Percentiles rank a stretch among this genome's conserved stretches.
phyloP scores from a whole-genome alignment of 92 coral and sea anemone genomes.

The Bergia puertoricense region DNA sequence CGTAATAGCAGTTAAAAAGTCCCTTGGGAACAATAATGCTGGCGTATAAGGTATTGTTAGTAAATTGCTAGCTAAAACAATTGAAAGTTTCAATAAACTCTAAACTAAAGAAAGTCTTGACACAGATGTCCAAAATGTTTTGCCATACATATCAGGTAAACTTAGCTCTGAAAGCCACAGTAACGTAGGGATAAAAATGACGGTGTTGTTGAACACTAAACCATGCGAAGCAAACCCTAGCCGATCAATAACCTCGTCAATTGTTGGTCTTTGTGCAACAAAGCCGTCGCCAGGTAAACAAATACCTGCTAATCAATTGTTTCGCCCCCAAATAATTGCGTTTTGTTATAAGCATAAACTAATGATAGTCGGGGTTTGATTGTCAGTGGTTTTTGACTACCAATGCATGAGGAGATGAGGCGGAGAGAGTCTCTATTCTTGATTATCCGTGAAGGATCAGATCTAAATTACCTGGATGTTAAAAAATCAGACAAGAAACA shows the following conservation, averaged over 20 bases:
- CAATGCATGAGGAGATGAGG: background rate
- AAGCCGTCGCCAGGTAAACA: constrained; percentile 16
- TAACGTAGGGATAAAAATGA: background rate
- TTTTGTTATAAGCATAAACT: background rate
- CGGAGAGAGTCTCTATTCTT: constrained; percentile 24
- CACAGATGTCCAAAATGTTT: background rate
- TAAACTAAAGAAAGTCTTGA: background rate
- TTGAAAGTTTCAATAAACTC: background rate
- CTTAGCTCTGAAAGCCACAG: background rate
- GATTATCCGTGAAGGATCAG: constrained; percentile 33
- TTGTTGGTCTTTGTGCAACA: background rate
- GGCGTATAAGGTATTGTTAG: background rate
- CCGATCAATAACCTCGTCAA: background rate
- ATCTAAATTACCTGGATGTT: constrained; percentile 4
- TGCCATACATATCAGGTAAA: background rate
- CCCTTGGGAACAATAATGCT: background rate
- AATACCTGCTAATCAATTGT: constrained; percentile 27
- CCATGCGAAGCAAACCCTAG: background rate
- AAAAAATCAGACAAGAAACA: background rate
- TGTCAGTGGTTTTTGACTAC: background rate
- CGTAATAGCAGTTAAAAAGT: background rate
- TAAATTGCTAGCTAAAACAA: background rate
- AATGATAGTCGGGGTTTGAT: background rate
- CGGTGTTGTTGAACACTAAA: background rate
- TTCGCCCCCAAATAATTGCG: constrained; percentile 14